Conservation (phyloP, 2,888 invertebrate species). For the Sarcophaga subvicina region DNA sequence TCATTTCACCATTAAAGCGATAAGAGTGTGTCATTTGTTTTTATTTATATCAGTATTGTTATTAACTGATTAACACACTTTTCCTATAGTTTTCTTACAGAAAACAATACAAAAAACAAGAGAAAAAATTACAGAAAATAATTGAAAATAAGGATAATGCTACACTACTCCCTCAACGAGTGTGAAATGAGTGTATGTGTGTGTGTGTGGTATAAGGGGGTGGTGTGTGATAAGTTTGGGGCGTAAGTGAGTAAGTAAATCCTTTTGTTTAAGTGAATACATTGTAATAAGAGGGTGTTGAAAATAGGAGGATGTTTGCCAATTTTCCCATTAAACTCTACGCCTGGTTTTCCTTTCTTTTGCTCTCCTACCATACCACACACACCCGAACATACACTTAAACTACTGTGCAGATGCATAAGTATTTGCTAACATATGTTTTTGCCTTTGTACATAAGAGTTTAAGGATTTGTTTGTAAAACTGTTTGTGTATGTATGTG, state of each 20-base stretch:
- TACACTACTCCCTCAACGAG: neutral
- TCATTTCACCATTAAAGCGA: no score
- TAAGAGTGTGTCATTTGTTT: neutral
- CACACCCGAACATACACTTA: no score
- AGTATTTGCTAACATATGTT: conserved; percentile 47
- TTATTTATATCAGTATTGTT: no score
- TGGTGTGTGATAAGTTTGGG: neutral
- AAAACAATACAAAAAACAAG: no score
- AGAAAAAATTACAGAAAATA: neutral
- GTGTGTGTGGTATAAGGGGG: neutral
- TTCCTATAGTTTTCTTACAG: no score
- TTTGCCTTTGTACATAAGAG: neutral
- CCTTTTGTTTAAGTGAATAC: no score
- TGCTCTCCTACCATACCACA: neutral
- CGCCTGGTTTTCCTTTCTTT: neutral
- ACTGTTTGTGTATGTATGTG: conserved; percentile 1
- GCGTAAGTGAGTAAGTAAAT: neutral
- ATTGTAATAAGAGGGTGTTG: neutral
- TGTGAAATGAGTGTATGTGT: neutral
- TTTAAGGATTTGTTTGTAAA: neutral
- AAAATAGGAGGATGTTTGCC: neutral
- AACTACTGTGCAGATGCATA: neutral
- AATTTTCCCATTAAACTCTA: neutral
- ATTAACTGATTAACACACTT: neutral
- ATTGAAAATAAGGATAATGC: neutral